These are phyloP conservation scores for Drosophila borborema DNA, from an alignment of 2,888 invertebrate genomes.

Conservation along the genomic window DNA sequence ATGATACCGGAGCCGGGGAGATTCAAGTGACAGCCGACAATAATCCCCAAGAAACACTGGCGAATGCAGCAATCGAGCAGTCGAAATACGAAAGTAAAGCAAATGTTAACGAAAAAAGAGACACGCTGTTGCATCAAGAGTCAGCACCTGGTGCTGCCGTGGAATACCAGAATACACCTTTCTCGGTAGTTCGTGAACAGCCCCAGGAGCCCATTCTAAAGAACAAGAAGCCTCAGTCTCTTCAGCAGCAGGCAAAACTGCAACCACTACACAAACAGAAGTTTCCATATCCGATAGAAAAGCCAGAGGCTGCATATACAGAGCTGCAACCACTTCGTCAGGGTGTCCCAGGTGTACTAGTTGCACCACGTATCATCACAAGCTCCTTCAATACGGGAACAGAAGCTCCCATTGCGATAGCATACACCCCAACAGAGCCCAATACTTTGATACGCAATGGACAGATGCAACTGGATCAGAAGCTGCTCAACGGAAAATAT, in stretches of 20 bases:
- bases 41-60: slow-evolving; percentile 50
- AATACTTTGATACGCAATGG: slow-evolving; percentile 63
- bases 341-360: slow-evolving; percentile 81
- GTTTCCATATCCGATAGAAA: slow-evolving; percentile 89
- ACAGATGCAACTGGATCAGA: slow-evolving; percentile 38
- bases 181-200: slow-evolving; percentile 84
- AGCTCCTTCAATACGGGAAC: slow-evolving; percentile 84
- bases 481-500: slow-evolving; percentile 86
- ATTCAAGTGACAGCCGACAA: slow-evolving; percentile 74
- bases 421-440: slow-evolving; percentile 88
- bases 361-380: slow-evolving; percentile 85
- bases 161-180: slow-evolving; percentile 85
- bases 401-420: slow-evolving; percentile 88
- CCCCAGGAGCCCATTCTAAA: slow-evolving; percentile 85
- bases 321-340: slow-evolving; percentile 74
- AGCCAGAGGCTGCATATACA: slow-evolving; percentile 86
- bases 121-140: slow-evolving; percentile 64
- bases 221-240: slow-evolving; percentile 82
- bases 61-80: slow-evolving; percentile 35
- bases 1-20: slow-evolving; percentile 79
- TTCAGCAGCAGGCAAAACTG: slow-evolving; percentile 75
- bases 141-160: slow-evolving; percentile 71
- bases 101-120: slow-evolving; percentile 44
- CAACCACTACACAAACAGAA: slow-evolving; percentile 85
- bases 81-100: slow-evolving; percentile 8